Conservation (phyloP, 2,113 vertebrate species). For the Catharus fuscescens region DNA sequence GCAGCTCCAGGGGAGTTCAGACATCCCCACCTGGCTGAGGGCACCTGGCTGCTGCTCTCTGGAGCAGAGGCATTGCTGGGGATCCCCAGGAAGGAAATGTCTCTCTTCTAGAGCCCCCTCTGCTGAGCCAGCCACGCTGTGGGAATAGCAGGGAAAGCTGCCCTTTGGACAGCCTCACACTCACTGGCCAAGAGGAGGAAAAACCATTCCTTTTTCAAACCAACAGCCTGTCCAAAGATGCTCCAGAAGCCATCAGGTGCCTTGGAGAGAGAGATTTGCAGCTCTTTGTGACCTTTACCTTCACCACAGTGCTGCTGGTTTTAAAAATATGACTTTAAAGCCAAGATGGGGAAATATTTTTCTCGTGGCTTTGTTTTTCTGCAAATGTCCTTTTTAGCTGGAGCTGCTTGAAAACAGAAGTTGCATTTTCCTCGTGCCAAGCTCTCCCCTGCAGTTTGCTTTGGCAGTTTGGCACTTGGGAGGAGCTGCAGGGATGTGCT, state of each 20-base stretch:
- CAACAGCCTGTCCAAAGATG: neutral
- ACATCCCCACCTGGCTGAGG: neutral
- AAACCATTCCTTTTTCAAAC: neutral
- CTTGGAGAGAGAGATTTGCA: neutral
- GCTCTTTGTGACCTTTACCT: neutral
- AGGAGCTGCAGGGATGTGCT: neutral
- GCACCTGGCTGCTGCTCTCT: neutral
- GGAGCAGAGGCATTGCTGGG: neutral
- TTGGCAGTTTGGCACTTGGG: neutral
- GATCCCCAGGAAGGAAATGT: neutral
- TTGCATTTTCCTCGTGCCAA: neutral
- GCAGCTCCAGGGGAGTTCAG: neutral
- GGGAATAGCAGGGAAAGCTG: neutral
- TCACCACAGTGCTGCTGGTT: accelerated
- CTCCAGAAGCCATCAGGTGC: neutral
- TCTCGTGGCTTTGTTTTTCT: neutral
- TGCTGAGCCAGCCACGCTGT: neutral
- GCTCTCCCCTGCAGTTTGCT: neutral
- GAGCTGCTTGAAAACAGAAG: neutral
- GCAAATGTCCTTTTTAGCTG: neutral
- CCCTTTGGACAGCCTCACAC: neutral
- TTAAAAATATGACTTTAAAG: neutral
- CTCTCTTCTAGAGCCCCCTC: neutral
- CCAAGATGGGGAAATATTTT: neutral
- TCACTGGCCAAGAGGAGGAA: accelerated